Evolutionary conservation across 2,888 invertebrate species (phyloP), one percentile per base, ranked within the genome.

Genomic region (Drosophila lutescens): DNA sequence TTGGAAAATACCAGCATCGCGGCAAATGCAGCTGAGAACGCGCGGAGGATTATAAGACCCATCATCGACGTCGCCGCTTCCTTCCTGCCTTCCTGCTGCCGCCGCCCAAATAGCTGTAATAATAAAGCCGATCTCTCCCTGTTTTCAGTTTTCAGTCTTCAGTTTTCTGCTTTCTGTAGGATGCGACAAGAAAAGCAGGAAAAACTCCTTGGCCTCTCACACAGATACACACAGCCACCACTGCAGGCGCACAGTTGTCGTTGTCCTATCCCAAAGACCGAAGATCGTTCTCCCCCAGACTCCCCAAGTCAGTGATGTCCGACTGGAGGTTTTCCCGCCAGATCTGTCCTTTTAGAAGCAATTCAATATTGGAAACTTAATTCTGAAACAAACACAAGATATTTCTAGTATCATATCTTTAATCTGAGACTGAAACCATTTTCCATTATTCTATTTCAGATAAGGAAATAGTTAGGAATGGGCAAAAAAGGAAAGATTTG

Each of bases 161-260:
- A 38, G 41, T 32, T 44, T 17, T 41, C 55, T 55, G 69, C 49
- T 62, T 68, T 54, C 68, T 67, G 86, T 81, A 86, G 83, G 83
- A 84, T 79, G 85, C 79, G 68, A 85, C 87, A 87, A 83, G 87
- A 85, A 85, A 85, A 85, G 85, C 85, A 85, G 85, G 85, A 85
- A 85, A 85, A 85, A 83, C 85, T 85, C 85, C 85, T 85, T 87
- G 80, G 78, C 78, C 78, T 54, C 63, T 41, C 66, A 58, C 41
- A 74, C 47, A 66, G 50, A 51, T 51, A 69, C 49, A 70, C 23
- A 70, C n/a, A 10, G 30, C 15, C 15, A 30, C 5, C 41, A 38
- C 41, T 41, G 30, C 47, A 15, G 30, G 32, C 43, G 32, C 46
- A 26, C 41, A 46, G 15, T 47, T 60, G 54, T 65, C 76, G 80